Conservation (phyloP, 2,113 vertebrate species). For the Spea bombifrons region DNA sequence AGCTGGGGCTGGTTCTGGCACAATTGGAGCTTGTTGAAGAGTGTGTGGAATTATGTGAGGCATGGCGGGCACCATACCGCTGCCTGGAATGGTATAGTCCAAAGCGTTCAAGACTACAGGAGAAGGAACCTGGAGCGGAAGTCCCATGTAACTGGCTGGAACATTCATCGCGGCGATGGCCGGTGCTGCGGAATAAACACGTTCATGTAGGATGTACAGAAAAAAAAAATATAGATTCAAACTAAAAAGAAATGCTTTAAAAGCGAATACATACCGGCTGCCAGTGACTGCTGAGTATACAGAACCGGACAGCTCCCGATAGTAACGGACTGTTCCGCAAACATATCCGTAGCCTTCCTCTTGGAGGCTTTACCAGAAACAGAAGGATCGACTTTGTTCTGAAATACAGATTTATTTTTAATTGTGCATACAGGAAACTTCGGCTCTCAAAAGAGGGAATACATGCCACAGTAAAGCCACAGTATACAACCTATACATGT, state of each 20-base stretch:
- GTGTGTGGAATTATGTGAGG: conserved; percentile 67
- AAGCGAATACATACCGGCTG: conserved; percentile 63
- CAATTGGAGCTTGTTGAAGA: conserved; percentile 51
- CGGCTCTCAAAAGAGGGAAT: no score
- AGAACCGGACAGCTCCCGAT: conserved; percentile 91
- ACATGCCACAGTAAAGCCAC: no score
- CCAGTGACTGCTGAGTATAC: conserved; percentile 77
- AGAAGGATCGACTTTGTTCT: conserved; percentile 59
- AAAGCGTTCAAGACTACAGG: conserved; percentile 68
- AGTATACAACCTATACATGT: no score
- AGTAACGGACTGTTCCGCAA: conserved; percentile 70
- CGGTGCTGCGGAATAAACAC: conserved; percentile 1
- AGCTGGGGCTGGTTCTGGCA: conserved; percentile 53
- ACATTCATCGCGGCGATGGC: conserved; percentile 52
- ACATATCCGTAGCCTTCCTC: conserved; percentile 74
- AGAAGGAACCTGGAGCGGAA: conserved; percentile 58
- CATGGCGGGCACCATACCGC: conserved; percentile 55
- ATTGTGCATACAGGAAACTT: no score
- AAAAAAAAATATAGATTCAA: not conserved
- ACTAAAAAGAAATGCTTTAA: no score
- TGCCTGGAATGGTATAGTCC: conserved; percentile 62
- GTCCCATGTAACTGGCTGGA: conserved; percentile 68
- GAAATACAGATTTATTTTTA: conserved; percentile 33
- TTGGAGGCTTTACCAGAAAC: conserved; percentile 72
- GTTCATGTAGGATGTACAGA: not conserved